phyloP scores from a whole-genome alignment of 2,113 vertebrate genomes.

The Odocoileus virginianus region DNA sequence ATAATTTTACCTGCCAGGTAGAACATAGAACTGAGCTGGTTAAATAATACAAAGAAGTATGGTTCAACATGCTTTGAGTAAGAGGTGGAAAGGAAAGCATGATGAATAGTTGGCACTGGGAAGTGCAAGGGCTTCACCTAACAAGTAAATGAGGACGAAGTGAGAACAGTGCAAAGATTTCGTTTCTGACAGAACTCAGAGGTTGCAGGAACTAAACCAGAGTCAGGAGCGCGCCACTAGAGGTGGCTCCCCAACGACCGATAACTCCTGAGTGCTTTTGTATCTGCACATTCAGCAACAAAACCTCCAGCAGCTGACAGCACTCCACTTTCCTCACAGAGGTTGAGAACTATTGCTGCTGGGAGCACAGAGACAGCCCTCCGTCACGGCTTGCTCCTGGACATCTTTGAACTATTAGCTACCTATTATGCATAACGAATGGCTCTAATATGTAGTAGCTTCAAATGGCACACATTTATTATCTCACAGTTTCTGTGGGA shows the following conservation, averaged over 20 bases:
- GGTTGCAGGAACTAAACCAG: too few relatives aligned
- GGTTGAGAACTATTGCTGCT: not conserved
- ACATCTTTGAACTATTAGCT: not conserved
- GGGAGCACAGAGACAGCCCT: not conserved
- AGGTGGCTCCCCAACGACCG: not conserved
- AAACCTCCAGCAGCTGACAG: not conserved
- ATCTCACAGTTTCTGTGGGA: not conserved
- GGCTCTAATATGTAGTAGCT: not conserved
- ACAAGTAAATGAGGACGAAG: too few relatives aligned
- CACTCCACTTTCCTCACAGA: not conserved
- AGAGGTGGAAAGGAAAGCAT: not conserved
- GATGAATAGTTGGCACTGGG: not conserved
- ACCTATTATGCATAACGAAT: not conserved
- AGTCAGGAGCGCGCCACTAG: rapidly evolving
- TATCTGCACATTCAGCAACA: not conserved
- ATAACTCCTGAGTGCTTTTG: not conserved
- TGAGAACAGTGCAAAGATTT: not conserved
- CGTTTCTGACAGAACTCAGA: not conserved
- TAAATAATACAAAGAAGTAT: not conserved
- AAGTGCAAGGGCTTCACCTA: not conserved
- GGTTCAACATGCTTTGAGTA: not conserved
- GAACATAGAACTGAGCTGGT: not conserved
- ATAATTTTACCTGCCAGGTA: too few relatives aligned
- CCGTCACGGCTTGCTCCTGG: not conserved
- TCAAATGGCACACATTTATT: not conserved